Percentiles rank a stretch among this genome's conserved stretches.
These are phyloP conservation scores for Apis dorsata DNA, from an alignment of 1,140 invertebrate genomes.

Conservation along the genomic window DNA sequence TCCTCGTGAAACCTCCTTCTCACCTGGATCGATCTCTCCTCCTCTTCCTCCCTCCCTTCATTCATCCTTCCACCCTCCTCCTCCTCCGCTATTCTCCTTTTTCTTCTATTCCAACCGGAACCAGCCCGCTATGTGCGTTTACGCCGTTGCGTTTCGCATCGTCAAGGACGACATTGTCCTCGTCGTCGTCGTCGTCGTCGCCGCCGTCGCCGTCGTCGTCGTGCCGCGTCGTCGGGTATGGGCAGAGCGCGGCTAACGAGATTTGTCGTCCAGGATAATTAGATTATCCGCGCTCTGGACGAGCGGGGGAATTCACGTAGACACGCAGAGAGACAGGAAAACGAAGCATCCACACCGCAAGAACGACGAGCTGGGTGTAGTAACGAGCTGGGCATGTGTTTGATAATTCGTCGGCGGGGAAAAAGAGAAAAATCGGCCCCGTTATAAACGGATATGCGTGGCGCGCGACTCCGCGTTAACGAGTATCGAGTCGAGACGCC, in stretches of 20 bases:
- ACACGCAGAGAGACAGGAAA: slow-evolving; percentile 34
- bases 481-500: slow-evolving; percentile 10
- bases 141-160: slow-evolving; percentile 58
- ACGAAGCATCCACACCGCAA: slow-evolving; percentile 52
- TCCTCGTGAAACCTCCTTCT: not conserved
- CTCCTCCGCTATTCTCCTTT: not conserved
- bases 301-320: slow-evolving; percentile 51
- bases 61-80: not conserved
- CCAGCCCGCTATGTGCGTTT: slow-evolving; percentile 55
- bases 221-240: slow-evolving; percentile 55
- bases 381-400: slow-evolving; percentile 47
- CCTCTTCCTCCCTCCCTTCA: not conserved
- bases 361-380: slow-evolving; percentile 24
- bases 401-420: slow-evolving; percentile 39
- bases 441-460: too few species aligned
- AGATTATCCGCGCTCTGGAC: slow-evolving; percentile 68
- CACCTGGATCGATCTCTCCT: not conserved
- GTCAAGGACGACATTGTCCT: slow-evolving; percentile 59
- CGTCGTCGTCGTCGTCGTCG: slow-evolving; percentile 6
- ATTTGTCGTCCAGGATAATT: slow-evolving; percentile 73
- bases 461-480: not conserved
- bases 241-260: slow-evolving; percentile 67
- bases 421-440: not conserved
- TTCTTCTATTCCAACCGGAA: slow-evolving; percentile 41
- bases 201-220: slow-evolving; percentile 51